A percentile compares a stretch with the other conserved stretches of the same genome.
phyloP scores from a whole-genome alignment of 2,888 invertebrate genomes.

The Nipponacmea schrenckii region DNA sequence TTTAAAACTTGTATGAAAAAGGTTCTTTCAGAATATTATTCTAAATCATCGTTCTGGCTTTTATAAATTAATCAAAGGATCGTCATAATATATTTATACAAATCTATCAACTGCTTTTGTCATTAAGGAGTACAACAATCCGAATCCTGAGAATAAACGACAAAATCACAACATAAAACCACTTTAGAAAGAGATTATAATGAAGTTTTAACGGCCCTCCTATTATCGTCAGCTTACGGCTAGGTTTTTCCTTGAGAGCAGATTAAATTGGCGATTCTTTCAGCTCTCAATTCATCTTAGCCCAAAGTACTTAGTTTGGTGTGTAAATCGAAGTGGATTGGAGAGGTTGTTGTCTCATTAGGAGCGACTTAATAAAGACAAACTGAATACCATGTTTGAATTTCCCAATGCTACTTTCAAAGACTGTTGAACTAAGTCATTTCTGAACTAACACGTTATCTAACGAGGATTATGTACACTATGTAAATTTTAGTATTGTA shows the following conservation, averaged over 20 bases:
- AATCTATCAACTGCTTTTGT: not conserved
- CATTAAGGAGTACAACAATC: not conserved
- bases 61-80: no score
- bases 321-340: not conserved
- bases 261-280: constrained; percentile 3
- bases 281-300: not conserved
- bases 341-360: not conserved
- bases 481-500: not conserved
- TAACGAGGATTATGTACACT: not conserved
- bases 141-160: not conserved
- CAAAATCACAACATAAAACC: not conserved
- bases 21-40: no score
- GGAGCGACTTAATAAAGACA: not conserved
- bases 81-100: not conserved
- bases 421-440: not conserved
- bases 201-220: not conserved
- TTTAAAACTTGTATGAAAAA: no score
- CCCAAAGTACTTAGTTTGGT: not conserved
- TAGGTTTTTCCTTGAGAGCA: constrained; percentile 3
- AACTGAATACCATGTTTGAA: not conserved
- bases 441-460: not conserved
- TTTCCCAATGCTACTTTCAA: no score
- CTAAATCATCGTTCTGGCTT: no score
- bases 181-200: not conserved
- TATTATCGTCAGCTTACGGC: not conserved